Percentiles rank a stretch among this genome's conserved stretches.
phyloP scores from a whole-genome alignment of 2,113 vertebrate species.

The Todiramphus chloris region DNA sequence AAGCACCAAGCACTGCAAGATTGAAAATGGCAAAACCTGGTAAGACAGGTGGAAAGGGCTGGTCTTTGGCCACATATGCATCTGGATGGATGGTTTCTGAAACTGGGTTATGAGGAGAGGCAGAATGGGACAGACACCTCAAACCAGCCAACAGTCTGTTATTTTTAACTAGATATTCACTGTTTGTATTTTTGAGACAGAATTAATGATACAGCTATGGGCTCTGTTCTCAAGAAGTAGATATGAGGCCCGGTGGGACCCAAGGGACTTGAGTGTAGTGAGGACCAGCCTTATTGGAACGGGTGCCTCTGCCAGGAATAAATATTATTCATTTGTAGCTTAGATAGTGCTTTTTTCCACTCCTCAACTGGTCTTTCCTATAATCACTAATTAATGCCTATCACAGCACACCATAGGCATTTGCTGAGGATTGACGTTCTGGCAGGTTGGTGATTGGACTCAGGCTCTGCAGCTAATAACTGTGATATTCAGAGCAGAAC shows the following conservation, averaged over 20 bases:
- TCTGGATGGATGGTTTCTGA: not conserved
- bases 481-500: slow-evolving; percentile 49
- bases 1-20: not conserved
- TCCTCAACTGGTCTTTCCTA: not conserved
- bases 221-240: not conserved
- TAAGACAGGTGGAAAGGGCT: not conserved
- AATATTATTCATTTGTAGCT: not conserved
- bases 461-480: not conserved
- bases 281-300: not conserved
- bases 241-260: no score
- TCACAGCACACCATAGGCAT: not conserved
- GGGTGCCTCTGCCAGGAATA: not conserved
- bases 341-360: not conserved
- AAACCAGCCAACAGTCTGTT: not conserved
- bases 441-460: not conserved
- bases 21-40: not conserved
- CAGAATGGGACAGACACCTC: not conserved
- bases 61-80: not conserved
- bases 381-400: slow-evolving; percentile 43
- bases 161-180: not conserved
- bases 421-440: slow-evolving; percentile 40
- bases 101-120: not conserved
- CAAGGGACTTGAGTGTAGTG: not conserved
- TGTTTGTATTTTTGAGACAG: not conserved
- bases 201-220: not conserved